phyloP scores from a whole-genome alignment of 2,888 invertebrate species.

The Callosobruchus maculatus region DNA sequence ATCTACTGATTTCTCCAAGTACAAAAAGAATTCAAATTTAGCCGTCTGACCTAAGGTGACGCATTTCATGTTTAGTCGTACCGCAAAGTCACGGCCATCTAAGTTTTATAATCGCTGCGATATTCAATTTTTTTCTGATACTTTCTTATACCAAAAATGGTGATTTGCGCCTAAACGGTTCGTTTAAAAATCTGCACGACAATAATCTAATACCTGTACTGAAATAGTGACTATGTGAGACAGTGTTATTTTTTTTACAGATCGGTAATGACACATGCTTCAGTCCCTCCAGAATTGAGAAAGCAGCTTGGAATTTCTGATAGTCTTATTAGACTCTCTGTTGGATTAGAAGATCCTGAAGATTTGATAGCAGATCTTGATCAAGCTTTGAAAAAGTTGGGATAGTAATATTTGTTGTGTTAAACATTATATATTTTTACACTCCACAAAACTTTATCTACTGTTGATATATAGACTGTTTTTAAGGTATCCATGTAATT shows the following conservation, averaged over 20 bases:
- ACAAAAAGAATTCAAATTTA: too few species aligned
- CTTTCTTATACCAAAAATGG: too few species aligned
- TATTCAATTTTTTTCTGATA: too few species aligned
- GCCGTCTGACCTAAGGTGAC: too few species aligned
- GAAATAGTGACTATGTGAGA: too few species aligned
- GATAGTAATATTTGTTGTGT: constrained; percentile 22
- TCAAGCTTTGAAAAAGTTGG: constrained; percentile 64
- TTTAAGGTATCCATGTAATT: background rate
- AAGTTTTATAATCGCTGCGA: too few species aligned
- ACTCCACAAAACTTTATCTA: background rate
- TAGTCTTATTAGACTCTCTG: constrained; percentile 79
- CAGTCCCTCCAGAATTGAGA: constrained; percentile 74
- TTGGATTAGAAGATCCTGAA: constrained; percentile 83
- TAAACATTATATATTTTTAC: background rate
- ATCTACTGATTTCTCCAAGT: too few species aligned
- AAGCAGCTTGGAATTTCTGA: constrained; percentile 75
- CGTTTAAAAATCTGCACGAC: too few species aligned
- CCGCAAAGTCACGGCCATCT: too few species aligned
- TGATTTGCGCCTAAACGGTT: too few species aligned
- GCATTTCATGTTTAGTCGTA: too few species aligned
- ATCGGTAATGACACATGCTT: constrained; percentile 92
- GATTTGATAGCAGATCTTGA: constrained; percentile 84
- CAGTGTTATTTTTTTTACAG: constrained; percentile 52
- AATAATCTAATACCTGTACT: too few species aligned
- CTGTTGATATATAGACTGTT: background rate